Base-by-base conservation (phyloP, 2,888 invertebrate species). In the Amiota communis region DNA sequence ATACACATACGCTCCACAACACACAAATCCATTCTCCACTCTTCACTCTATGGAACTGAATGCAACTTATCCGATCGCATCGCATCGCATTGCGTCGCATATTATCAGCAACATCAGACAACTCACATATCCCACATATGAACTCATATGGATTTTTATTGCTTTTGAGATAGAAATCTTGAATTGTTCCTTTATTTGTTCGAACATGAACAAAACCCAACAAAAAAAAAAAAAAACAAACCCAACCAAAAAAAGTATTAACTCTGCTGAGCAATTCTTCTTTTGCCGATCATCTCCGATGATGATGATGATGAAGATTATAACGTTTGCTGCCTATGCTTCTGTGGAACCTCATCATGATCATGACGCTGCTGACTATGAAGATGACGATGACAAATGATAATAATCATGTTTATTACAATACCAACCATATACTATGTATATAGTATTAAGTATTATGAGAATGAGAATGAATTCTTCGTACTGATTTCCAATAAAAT, bases 401-500 rank as follows among this genome's bases (percentile, higher is more conserved):
- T 6, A 36, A 36, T 36, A 36, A 36, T 36, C 36, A 36, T 36
- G 36, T 36, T 36, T 36, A 36, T 36, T 36, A 36, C 3, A 23
- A 3, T 36, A 36, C 6, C n/a, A n/a, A n/a, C n/a, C n/a, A n/a
- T 36, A 6, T 6, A 36, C 6, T 36, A 36, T 23, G 23, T 23
- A 23, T 3, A 23, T 36, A 36, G n/a, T n/a, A n/a, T n/a, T n/a
- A n/a, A 2, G 6, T 36, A 59, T 15, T 11, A 77, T 71, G 72
- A 70, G 73, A 70, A 74, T 74, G 84, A 78, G 79, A 85, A 82
- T 79, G 79, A 85, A 78, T 85, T 85, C 82, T 85, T 77, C 85
- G 83, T 83, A 83, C 10, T 83, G 83, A 83, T 85, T 85, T 83
- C 85, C 85, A 83, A 83, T 83, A 83, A 85, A 83, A 83, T 79